A percentile compares a stretch with the other conserved stretches of the same genome.
Evolutionary conservation across 2,888 invertebrate species (phyloP).

Genomic region (Tridacna gigas): DNA sequence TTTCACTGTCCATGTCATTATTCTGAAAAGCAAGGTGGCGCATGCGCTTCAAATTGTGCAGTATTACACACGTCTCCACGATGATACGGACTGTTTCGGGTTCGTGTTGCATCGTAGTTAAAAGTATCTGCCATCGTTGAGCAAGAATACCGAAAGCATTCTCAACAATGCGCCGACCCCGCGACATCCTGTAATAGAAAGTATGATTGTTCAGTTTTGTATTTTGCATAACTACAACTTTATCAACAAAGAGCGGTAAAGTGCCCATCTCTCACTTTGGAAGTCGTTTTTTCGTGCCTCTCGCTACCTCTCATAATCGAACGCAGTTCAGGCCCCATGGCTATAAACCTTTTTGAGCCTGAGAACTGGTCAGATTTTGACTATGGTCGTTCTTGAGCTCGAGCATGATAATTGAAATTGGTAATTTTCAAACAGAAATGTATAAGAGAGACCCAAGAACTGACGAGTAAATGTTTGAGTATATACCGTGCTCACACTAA

Average conservation of each 20-base stretch:
- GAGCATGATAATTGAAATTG: too few relatives aligned
- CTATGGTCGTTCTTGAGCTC: too few relatives aligned
- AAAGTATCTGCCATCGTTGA: not conserved
- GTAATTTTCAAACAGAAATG: too few relatives aligned
- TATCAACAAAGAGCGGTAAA: conserved; percentile 1
- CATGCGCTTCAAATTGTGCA: not conserved
- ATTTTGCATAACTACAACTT: conserved; percentile 1
- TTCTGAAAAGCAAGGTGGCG: not conserved
- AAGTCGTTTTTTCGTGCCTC: conserved; percentile 1
- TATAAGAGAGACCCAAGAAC: too few relatives aligned
- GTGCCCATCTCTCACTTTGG: not conserved
- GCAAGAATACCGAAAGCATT: conserved; percentile 8
- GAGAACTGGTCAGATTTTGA: too few relatives aligned
- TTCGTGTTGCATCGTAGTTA: not conserved
- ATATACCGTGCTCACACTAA: too few relatives aligned
- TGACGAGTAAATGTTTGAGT: too few relatives aligned
- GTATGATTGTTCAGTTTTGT: conserved; percentile 4
- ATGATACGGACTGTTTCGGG: not conserved
- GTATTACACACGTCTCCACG: not conserved
- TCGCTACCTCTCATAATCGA: conserved; percentile 1
- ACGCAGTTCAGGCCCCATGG: too few relatives aligned
- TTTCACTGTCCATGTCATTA: not conserved
- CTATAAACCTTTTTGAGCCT: too few relatives aligned
- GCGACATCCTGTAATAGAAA: conserved; percentile 2
- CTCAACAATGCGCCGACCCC: not conserved